phyloP scores from a whole-genome alignment of 1,140 invertebrate genomes.

The Rhopalosiphum padi region DNA sequence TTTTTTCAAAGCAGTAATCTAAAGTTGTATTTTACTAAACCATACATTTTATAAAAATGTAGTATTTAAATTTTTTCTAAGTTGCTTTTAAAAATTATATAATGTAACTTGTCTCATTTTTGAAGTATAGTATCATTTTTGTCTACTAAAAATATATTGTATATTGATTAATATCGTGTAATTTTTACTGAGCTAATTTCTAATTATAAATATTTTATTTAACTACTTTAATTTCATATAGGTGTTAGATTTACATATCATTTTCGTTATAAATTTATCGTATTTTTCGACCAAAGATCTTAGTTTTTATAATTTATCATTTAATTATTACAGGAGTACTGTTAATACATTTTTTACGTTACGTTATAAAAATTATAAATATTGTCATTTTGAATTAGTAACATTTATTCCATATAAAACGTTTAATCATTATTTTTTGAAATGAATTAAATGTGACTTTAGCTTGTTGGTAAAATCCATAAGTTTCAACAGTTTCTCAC shows the following conservation, averaged over 20 bases:
- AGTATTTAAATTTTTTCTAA: not conserved
- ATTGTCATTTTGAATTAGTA: no score
- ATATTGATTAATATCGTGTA: not conserved
- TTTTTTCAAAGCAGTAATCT: no score
- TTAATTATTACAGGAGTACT: not conserved
- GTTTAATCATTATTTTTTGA: not conserved
- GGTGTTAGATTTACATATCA: not conserved
- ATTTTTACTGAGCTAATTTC: not conserved
- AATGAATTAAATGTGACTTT: not conserved
- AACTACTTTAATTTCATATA: not conserved
- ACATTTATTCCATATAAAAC: no score
- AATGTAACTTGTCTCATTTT: not conserved
- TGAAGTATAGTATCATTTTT: not conserved
- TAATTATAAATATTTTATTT: not conserved
- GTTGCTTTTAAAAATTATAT: not conserved
- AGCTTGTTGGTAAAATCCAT: not conserved
- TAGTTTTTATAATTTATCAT: no score
- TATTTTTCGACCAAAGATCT: not conserved
- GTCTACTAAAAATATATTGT: not conserved
- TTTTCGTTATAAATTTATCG: not conserved
- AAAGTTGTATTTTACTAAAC: no score
- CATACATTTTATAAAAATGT: not conserved
- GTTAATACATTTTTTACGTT: not conserved
- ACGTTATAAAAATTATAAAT: not conserved
- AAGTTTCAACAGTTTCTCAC: constrained; percentile 7